These are phyloP conservation scores for Nasonia vitripennis DNA, from an alignment of 1,140 invertebrate genomes.

Conservation along the genomic window DNA sequence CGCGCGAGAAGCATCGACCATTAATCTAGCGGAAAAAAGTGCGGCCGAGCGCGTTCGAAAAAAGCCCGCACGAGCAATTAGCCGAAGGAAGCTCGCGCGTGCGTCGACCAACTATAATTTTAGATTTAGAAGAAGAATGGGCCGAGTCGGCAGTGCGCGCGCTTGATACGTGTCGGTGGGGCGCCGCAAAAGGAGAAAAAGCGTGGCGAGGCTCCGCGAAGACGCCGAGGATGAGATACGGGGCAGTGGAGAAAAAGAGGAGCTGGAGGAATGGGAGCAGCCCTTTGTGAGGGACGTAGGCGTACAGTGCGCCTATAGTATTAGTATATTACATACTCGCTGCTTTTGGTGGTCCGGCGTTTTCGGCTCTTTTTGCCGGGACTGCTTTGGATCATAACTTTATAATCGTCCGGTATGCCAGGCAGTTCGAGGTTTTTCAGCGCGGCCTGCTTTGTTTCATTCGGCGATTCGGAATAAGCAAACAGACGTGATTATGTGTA, in stretches of 20 bases:
- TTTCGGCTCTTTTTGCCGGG: neutral
- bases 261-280: neutral
- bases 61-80: slow-evolving; percentile 21
- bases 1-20: neutral
- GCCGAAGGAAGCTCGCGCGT: slow-evolving; percentile 34
- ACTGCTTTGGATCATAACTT: slow-evolving; percentile 13
- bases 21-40: too few species aligned
- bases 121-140: slow-evolving; percentile 35
- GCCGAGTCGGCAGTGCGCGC: too few species aligned
- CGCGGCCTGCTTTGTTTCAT: too few species aligned
- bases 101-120: slow-evolving; percentile 38
- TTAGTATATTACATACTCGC: too few species aligned
- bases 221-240: neutral
- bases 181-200: slow-evolving; percentile 31
- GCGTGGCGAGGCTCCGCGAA: neutral
- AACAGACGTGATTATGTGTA: too few species aligned
- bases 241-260: neutral
- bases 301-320: too few species aligned
- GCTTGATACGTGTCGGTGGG: too few species aligned
- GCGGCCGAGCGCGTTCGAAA: neutral
- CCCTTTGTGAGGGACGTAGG: neutral
- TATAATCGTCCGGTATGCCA: slow-evolving; percentile 1
- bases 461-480: too few species aligned
- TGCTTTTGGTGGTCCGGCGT: too few species aligned
- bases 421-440: too few species aligned